phyloP scores from a whole-genome alignment of 2,113 vertebrate genomes.

The Strix uralensis region DNA sequence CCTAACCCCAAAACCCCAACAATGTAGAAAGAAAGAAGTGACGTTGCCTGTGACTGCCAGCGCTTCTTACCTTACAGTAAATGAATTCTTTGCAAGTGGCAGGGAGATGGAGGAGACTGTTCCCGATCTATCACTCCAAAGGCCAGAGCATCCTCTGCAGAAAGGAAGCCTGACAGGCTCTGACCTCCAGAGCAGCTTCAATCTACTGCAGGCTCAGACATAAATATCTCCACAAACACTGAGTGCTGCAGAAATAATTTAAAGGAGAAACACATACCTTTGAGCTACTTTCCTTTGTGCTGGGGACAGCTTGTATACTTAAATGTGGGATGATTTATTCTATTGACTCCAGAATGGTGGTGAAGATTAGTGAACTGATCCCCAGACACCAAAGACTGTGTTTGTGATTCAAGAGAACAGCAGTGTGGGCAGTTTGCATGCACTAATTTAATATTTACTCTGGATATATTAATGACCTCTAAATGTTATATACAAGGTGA shows the following conservation, averaged over 20 bases:
- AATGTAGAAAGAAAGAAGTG: neutral
- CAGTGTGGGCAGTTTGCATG: accelerated
- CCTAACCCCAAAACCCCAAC: neutral
- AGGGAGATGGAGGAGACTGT: neutral
- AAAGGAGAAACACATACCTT: neutral
- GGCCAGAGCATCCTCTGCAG: neutral
- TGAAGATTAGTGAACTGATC: accelerated
- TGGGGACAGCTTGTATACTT: neutral
- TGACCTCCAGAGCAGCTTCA: neutral
- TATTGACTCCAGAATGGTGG: accelerated
- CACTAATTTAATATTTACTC: neutral
- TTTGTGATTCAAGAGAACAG: neutral
- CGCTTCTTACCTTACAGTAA: neutral
- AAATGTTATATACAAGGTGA: neutral
- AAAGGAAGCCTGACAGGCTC: neutral
- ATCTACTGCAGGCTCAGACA: neutral
- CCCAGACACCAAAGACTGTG: neutral
- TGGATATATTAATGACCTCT: neutral
- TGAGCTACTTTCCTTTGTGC: neutral
- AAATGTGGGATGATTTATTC: accelerated
- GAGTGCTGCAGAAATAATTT: neutral
- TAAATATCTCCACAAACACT: neutral
- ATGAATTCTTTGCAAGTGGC: neutral
- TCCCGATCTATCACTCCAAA: neutral
- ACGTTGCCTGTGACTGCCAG: neutral